phyloP scores from a whole-genome alignment of 2,888 invertebrate species.

The Azorinus chamasolen region DNA sequence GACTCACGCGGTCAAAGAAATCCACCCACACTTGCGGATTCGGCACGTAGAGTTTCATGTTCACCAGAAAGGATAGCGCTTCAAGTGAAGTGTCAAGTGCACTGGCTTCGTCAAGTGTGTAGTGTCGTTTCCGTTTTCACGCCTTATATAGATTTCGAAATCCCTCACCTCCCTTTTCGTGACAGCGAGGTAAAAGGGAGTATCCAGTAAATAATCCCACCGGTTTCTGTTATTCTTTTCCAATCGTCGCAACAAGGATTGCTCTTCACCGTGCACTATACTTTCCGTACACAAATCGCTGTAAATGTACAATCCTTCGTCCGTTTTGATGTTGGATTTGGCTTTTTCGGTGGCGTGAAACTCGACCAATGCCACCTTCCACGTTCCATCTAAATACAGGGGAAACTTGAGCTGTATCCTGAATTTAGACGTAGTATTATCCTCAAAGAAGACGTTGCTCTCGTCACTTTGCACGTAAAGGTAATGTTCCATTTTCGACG shows the following conservation, averaged over 20 bases:
- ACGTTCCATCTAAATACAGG: slow-evolving; percentile 15
- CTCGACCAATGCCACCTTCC: slow-evolving; percentile 10
- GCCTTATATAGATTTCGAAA: slow-evolving; percentile 23
- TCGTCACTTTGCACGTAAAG: slow-evolving; percentile 41
- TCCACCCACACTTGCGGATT: slow-evolving; percentile 44
- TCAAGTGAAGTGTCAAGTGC: slow-evolving; percentile 25
- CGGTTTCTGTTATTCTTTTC: slow-evolving; percentile 12
- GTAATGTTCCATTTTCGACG: slow-evolving; percentile 18
- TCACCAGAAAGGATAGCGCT: slow-evolving; percentile 16
- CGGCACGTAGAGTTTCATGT: slow-evolving; percentile 46
- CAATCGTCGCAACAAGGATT: slow-evolving; percentile 24
- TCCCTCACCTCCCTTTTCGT: slow-evolving; percentile 20
- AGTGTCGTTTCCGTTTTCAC: slow-evolving; percentile 1
- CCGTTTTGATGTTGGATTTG: slow-evolving; percentile 8
- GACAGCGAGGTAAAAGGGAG: slow-evolving; percentile 20
- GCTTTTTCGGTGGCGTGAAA: slow-evolving; percentile 9
- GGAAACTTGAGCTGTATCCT: slow-evolving; percentile 35
- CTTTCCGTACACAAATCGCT: slow-evolving; percentile 23
- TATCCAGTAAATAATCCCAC: slow-evolving; percentile 25
- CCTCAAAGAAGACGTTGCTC: slow-evolving; percentile 19
- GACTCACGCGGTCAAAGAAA: slow-evolving; percentile 21
- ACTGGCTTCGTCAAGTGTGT: slow-evolving; percentile 20
- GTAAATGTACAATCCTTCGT: slow-evolving; percentile 18
- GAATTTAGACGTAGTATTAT: slow-evolving; percentile 19
- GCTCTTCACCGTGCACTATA: slow-evolving; percentile 22